Conservation (phyloP, 2,113 vertebrate species). For the Fukomys damarensis region DNA sequence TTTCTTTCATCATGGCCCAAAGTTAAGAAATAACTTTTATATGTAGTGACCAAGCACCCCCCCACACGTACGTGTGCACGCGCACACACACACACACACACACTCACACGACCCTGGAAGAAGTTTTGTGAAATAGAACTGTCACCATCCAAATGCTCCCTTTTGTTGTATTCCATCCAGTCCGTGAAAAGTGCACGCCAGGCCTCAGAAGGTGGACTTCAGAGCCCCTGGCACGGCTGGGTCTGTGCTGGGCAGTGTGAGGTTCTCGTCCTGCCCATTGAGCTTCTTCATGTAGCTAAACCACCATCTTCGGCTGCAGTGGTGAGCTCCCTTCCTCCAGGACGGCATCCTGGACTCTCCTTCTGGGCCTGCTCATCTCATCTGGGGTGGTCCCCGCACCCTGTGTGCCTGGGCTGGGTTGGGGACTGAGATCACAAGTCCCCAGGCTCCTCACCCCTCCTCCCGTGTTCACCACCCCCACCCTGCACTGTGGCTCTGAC, state of each 20-base stretch:
- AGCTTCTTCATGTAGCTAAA: not conserved
- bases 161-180: slow-evolving; percentile 15
- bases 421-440: not conserved
- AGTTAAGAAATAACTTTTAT: slow-evolving; percentile 38
- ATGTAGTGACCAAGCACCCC: not conserved
- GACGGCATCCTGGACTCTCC: not conserved
- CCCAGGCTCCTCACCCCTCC: not conserved
- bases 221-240: not conserved
- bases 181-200: slow-evolving; percentile 20
- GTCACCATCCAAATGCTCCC: slow-evolving; percentile 10
- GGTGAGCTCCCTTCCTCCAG: not conserved
- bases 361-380: not conserved
- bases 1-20: not conserved
- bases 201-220: slow-evolving; percentile 6
- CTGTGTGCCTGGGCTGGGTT: not conserved
- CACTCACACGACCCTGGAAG: not conserved
- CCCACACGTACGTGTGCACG: no score
- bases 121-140: slow-evolving; percentile 13
- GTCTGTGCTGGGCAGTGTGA: not conserved
- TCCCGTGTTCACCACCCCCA: not conserved
- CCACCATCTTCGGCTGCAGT: not conserved
- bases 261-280: accelerated
- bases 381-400: not conserved
- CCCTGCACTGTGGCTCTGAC: not conserved
- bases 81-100: not conserved